Evolutionary conservation across 2,888 invertebrate species (phyloP).

Genomic region (Agonum fuliginosum): DNA sequence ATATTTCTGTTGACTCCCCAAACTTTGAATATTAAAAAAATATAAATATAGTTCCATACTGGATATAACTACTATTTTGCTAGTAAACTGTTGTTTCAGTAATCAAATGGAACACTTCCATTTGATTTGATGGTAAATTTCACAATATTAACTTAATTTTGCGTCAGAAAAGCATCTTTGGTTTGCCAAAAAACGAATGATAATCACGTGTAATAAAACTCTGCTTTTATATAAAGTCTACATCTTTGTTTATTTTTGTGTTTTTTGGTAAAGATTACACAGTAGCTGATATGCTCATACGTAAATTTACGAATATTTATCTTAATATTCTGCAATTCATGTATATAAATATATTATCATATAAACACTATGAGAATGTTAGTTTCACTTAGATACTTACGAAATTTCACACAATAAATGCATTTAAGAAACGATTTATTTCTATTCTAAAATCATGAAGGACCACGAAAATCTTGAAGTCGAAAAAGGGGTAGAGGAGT

Average conservation of each 20-base stretch:
- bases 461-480: background rate
- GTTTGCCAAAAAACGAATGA: background rate
- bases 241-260: background rate
- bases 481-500: slow-evolving; percentile 47
- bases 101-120: too few relatives aligned
- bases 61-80: too few relatives aligned
- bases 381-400: background rate
- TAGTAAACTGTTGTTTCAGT: too few relatives aligned
- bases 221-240: background rate
- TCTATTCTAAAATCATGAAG: slow-evolving; percentile 6
- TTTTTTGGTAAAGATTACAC: background rate
- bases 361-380: background rate
- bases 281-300: background rate
- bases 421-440: background rate
- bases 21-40: too few relatives aligned
- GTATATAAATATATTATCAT: slow-evolving; percentile 10
- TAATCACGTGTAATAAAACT: background rate
- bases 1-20: too few relatives aligned
- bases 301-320: slow-evolving; percentile 3
- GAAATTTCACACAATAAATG: background rate
- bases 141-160: too few relatives aligned
- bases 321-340: slow-evolving; percentile 18
- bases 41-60: too few relatives aligned
- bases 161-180: too few relatives aligned
- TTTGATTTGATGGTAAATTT: too few relatives aligned